A percentile compares a stretch with the other conserved stretches of the same genome.
Evolutionary conservation across 1,140 invertebrate species (phyloP).

Genomic region (Drosophila busckii): DNA sequence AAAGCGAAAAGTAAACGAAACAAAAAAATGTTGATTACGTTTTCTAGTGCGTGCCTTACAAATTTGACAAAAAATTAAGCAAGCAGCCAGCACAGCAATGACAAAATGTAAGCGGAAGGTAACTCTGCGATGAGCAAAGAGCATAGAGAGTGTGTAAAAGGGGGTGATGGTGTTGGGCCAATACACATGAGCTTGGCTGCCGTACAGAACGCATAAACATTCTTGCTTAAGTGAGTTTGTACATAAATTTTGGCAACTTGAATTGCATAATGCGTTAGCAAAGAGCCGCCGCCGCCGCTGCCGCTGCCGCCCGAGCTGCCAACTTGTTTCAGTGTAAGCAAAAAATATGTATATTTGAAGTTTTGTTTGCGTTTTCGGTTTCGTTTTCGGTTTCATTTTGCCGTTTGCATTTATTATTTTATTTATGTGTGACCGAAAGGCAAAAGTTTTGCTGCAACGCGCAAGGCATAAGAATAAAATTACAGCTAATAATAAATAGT

Average conservation of each 20-base stretch:
- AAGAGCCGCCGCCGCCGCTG: conserved; percentile 9
- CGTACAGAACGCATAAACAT: conserved; percentile 76
- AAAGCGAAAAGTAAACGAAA: no score
- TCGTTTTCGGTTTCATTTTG: conserved; percentile 26
- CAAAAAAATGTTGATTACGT: conserved; percentile 74
- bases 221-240: conserved; percentile 74
- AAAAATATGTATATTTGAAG: conserved; percentile 31
- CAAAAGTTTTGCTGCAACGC: conserved; percentile 21
- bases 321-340: conserved; percentile 24
- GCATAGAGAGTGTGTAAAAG: conserved; percentile 18
- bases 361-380: conserved; percentile 21
- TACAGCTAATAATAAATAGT: no score
- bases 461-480: no score
- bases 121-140: background rate
- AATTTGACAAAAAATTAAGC: conserved; percentile 16
- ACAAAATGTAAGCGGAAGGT: conserved; percentile 29
- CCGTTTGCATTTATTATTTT: conserved; percentile 31
- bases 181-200: conserved; percentile 57
- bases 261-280: conserved; percentile 54
- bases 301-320: background rate
- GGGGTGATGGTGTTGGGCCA: background rate
- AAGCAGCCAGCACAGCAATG: conserved; percentile 20
- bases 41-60: conserved; percentile 33
- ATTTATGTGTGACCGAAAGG: conserved; percentile 47
- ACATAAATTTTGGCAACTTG: conserved; percentile 68